These are phyloP conservation scores for Holotrichia oblita DNA, from an alignment of 1,140 invertebrate species.

Conservation along the genomic window DNA sequence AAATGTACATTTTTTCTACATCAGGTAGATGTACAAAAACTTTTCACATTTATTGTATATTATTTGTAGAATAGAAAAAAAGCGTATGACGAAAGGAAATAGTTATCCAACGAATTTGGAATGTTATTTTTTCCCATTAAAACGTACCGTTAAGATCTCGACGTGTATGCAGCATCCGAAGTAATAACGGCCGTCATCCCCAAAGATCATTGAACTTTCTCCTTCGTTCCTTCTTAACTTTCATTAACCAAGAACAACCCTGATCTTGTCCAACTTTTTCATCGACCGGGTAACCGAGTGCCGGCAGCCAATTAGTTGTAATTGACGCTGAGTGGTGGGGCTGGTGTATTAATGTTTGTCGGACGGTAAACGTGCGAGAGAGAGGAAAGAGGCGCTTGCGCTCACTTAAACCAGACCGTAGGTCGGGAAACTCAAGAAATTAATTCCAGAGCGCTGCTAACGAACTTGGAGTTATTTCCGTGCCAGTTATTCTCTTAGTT, in stretches of 20 bases:
- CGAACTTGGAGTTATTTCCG: slow-evolving; percentile 45
- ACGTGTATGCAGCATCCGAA: not conserved
- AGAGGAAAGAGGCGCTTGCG: slow-evolving; percentile 48
- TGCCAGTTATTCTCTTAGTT: slow-evolving; percentile 39
- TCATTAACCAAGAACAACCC: slow-evolving; percentile 56
- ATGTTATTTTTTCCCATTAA: not conserved
- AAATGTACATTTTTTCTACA: no score
- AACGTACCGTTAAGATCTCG: not conserved
- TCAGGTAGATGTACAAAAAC: no score
- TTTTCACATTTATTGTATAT: no score
- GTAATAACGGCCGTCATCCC: not conserved
- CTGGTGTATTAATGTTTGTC: slow-evolving; percentile 42
- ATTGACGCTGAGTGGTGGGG: slow-evolving; percentile 51
- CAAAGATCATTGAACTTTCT: slow-evolving; percentile 55
- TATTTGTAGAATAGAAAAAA: no score
- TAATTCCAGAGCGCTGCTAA: slow-evolving; percentile 50
- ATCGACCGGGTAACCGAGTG: slow-evolving; percentile 59
- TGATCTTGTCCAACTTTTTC: slow-evolving; percentile 60
- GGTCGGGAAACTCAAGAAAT: slow-evolving; percentile 50
- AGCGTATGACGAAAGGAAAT: not conserved
- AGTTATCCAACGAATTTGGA: not conserved
- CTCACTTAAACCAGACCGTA: slow-evolving; percentile 47
- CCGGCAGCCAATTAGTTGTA: slow-evolving; percentile 58
- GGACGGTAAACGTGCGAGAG: slow-evolving; percentile 18
- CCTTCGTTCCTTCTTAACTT: slow-evolving; percentile 52